Base-by-base conservation (phyloP, 2,797 vertebrate genomes). In the Echeneis naucrates region DNA sequence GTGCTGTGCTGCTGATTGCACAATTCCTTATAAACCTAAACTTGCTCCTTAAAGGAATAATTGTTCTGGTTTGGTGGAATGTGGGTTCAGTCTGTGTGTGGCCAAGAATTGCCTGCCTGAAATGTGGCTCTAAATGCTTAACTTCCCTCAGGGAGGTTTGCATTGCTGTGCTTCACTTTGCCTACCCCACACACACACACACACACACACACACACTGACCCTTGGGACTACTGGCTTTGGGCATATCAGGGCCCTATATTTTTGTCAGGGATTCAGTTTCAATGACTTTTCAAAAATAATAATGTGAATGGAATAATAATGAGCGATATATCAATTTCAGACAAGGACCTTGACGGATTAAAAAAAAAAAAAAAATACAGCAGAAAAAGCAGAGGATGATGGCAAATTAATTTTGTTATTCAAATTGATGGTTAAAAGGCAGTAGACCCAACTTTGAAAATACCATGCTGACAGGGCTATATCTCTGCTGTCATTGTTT, bases 51-150 rank as follows among this genome's bases (percentile, higher is more conserved):
- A 80, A 86, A 68, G 78, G 81, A 86, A 79, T 91, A 87, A 89
- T 91, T 85, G 84, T 87, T 75, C 72, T 78, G 82, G 80, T 83
- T 69, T 57, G 76, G 55, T 33, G 85, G 80, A 77, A 80, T 81
- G 82, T 66, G 68, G 56, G 50, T 60, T 70, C 35, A 54, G 78
- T 75, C 80, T 89, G 90, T 89, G 92, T 92, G 91, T 91, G 92
- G 91, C 80, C 88, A 35, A 33, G 45, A 76, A 50, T 77, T 27
- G 78, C 42, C 62, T 51, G 77, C 52, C 68, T 79, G 78, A 59
- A 75, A 58, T 68, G 79, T 56, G 80, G 59, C 73, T 85, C 61
- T 68, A 74, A 90, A 87, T 59, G 85, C 86, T 83, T 1, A 10
- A 68, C 72, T 81, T 73, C 80, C 81, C 86, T 73, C 40, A 1